phyloP scores from a whole-genome alignment of 2,888 invertebrate species.

The Orthonychiurus folsomi region DNA sequence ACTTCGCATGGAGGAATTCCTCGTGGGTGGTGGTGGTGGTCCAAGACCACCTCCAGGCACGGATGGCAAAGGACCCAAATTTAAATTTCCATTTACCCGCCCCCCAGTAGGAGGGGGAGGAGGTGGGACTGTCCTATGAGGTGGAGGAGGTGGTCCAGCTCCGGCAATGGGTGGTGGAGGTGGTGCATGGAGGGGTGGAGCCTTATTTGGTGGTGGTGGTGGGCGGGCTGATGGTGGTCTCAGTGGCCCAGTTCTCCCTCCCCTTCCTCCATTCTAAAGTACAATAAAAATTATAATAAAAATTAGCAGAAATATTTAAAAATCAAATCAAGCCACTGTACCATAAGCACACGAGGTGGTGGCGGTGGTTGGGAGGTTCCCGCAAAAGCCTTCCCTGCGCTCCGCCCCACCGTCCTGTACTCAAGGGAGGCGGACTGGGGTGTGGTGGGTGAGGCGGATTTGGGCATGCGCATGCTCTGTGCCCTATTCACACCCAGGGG shows the following conservation, averaged over 20 bases:
- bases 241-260: constrained; percentile 34
- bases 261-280: constrained; percentile 30
- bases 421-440: constrained; percentile 31
- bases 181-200: constrained; percentile 42
- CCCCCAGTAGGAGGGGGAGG: no score
- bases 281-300: constrained; percentile 8
- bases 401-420: constrained; percentile 35
- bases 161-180: constrained; percentile 50
- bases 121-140: constrained; percentile 49
- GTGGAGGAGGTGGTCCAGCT: constrained; percentile 46
- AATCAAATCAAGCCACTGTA: no score
- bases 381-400: constrained; percentile 29
- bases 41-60: constrained; percentile 40
- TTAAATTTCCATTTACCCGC: no score
- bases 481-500: constrained; percentile 57
- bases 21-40: constrained; percentile 54
- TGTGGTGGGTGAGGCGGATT: constrained; percentile 49
- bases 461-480: constrained; percentile 74
- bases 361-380: constrained; percentile 38
- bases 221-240: constrained; percentile 49
- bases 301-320: constrained; percentile 2
- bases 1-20: constrained; percentile 56
- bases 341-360: constrained; percentile 37
- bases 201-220: constrained; percentile 45
- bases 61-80: no score